Conservation (phyloP, 2,888 invertebrate species). For the Agrochola circellaris region DNA sequence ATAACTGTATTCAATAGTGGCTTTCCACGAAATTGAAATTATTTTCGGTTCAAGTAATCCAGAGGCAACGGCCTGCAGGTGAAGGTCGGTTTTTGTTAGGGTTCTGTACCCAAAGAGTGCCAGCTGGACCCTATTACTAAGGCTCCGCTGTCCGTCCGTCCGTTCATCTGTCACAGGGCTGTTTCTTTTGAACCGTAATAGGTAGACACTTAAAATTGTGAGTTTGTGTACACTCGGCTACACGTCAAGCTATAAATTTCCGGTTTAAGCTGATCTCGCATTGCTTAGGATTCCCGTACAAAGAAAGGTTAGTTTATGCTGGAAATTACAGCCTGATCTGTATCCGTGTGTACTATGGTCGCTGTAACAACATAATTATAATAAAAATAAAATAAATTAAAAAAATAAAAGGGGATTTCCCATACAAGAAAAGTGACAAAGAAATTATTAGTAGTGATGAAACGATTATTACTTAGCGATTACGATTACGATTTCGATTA, state of each 20-base stretch:
- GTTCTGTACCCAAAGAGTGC: background rate
- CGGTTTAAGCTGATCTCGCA: no score
- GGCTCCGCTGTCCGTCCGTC: background rate
- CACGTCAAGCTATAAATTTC: no score
- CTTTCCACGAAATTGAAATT: conserved; percentile 40
- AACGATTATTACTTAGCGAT: no score
- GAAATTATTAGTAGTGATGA: no score
- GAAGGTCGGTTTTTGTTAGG: conserved; percentile 7
- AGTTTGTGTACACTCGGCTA: no score
- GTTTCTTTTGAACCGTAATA: background rate
- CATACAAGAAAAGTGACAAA: no score
- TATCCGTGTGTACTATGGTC: background rate
- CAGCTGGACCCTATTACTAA: background rate
- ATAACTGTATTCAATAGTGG: conserved; percentile 18
- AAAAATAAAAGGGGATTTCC: background rate
- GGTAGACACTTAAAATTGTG: background rate
- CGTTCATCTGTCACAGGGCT: background rate
- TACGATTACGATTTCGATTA: no score
- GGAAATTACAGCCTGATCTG: no score
- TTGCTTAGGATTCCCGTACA: no score
- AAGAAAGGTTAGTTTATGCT: no score
- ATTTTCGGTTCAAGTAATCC: conserved; percentile 23
- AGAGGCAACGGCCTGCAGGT: conserved; percentile 44
- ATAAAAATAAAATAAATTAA: background rate
- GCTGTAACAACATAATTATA: background rate